Evolutionary conservation across 2,113 vertebrate species (phyloP).

Genomic region (Muscicapa adusta): DNA sequence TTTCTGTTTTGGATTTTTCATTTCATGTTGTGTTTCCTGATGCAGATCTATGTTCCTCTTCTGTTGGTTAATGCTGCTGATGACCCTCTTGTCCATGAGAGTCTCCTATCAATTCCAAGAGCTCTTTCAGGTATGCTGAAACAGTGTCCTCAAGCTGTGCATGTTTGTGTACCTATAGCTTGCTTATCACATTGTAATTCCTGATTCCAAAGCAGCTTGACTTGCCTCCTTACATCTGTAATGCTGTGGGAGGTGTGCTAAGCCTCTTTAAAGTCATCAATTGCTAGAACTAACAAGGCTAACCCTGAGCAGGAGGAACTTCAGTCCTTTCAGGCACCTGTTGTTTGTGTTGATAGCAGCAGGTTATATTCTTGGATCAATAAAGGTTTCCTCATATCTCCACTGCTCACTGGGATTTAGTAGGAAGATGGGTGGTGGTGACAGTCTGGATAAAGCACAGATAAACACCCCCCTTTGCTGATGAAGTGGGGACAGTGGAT

Average conservation of each 20-base stretch:
- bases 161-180: background rate
- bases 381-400: background rate
- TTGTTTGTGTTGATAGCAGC: background rate
- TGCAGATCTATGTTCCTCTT: slow-evolving; percentile 91
- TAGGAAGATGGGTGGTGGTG: background rate
- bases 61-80: slow-evolving; percentile 93
- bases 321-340: background rate
- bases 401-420: background rate
- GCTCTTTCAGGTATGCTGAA: slow-evolving; percentile 86
- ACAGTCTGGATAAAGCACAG: background rate
- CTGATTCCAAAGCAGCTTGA: background rate
- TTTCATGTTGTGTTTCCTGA: background rate
- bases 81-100: slow-evolving; percentile 93
- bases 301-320: background rate
- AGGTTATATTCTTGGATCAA: background rate
- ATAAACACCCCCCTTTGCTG: background rate
- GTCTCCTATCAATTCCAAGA: slow-evolving; percentile 93
- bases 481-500: background rate
- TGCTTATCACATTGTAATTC: background rate
- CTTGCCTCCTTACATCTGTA: background rate
- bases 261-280: background rate
- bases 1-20: background rate
- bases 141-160: background rate
- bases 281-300: background rate
- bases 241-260: background rate